Conservation (phyloP, 2,113 vertebrate species). For the Dipodomys ordii region DNA sequence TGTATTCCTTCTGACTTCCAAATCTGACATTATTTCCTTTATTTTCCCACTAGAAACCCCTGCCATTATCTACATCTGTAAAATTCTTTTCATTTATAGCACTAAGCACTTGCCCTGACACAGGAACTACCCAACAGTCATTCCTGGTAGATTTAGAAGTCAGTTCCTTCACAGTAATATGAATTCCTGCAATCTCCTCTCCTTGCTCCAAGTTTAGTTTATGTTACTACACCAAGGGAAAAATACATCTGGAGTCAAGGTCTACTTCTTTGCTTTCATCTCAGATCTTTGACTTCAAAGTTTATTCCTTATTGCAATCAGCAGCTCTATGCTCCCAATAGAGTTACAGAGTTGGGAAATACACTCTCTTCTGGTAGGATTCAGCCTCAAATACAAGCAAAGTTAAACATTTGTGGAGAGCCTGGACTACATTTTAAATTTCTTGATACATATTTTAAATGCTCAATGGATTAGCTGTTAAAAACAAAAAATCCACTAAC, state of each 20-base stretch:
- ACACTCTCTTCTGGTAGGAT: not conserved
- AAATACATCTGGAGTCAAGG: not conserved
- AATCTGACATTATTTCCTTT: not conserved
- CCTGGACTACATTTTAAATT: not conserved
- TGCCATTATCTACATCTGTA: not conserved
- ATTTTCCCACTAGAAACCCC: not conserved
- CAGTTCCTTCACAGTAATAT: not conserved
- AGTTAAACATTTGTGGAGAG: not conserved
- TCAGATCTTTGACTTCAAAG: slow-evolving; percentile 42
- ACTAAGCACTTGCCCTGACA: not conserved
- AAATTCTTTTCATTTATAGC: not conserved
- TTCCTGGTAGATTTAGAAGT: not conserved
- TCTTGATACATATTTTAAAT: not conserved
- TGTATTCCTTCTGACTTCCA: not conserved
- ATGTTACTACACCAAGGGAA: not conserved
- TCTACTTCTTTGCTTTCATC: not conserved
- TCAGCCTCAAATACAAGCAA: not conserved
- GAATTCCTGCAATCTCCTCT: not conserved
- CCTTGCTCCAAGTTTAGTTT: not conserved
- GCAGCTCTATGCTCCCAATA: not conserved
- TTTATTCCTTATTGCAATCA: not conserved
- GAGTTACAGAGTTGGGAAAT: not conserved
- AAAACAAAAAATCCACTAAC: not conserved
- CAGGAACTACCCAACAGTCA: not conserved
- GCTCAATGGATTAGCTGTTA: not conserved